Base-by-base conservation (phyloP, 2,888 invertebrate genomes). In the Agrotis puta region DNA sequence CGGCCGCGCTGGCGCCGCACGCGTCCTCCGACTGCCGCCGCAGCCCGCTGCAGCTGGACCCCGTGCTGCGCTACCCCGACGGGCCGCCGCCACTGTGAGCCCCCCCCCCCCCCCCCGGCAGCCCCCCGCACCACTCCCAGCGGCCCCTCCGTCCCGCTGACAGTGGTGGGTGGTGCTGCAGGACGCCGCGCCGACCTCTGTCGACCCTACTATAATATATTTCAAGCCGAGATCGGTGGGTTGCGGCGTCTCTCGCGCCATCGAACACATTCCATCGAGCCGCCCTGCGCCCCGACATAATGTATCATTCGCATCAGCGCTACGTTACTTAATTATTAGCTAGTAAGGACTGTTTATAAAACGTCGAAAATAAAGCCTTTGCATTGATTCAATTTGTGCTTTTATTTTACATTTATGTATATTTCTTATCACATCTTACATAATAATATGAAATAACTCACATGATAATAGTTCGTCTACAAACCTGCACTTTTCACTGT, bases 1-100 rank as follows among this genome's bases (percentile, higher is more conserved):
- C 99, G 74, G 99, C 99, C 64, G 98, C 99, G 65, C 96, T 99
- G 86, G 98, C 99, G 66, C 99, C 99, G 7, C 98, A 98, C 93
- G 97, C 98, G 81, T 97, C 97, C 79, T 98, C 99, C 92, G 98
- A 98, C 93, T 97, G 99, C 90, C 97, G 98, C 85, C 98, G 85
- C 97, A 98, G 85, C 97, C 74, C 87, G 13, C 98, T 69, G 64
- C 98, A 98, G 86, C 97, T 99, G 70, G 98, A 98, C 85, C 99
- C 99, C 54, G 98, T 99, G 94, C 96, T 99, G 85, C 97, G 98
- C 73, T 99, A 99, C 95, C 98, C 98, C 27, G 98, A 99, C 91
- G 99, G 99, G 80, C 99, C 99, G 62, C 99, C 99, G 72, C 99
- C 99, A 65, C 97, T 98, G 79, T 83, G 86, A 86, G 83, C 48